Percentiles rank a stretch among this genome's conserved stretches.
These are phyloP conservation scores for Panthera leo DNA, from an alignment of 2,113 vertebrate genomes.

Conservation along the genomic window DNA sequence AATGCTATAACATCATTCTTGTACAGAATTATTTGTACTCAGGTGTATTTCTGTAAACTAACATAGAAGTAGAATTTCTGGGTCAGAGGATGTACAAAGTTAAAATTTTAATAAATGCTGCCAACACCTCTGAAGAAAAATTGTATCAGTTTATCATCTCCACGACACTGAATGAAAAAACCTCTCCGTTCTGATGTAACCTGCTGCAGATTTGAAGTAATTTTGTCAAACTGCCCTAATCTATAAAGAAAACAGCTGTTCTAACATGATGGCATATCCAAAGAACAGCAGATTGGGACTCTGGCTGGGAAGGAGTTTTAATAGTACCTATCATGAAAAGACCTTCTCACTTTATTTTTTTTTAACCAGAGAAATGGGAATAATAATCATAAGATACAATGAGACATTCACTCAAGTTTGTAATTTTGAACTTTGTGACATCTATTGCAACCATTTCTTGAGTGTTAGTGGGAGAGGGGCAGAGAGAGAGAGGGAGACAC, in stretches of 20 bases:
- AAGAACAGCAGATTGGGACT: neutral
- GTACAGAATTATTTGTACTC: neutral
- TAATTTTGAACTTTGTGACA: neutral
- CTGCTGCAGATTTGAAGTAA: neutral
- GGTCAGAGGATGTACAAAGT: neutral
- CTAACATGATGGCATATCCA: neutral
- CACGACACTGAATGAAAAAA: neutral
- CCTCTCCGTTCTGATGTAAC: neutral
- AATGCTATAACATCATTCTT: neutral
- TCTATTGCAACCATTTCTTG: neutral
- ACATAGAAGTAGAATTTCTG: neutral
- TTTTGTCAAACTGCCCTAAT: constrained; percentile 3
- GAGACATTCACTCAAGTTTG: neutral
- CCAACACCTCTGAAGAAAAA: neutral
- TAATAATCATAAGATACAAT: neutral
- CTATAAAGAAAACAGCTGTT: constrained; percentile 28
- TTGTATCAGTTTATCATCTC: neutral
- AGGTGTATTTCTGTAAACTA: neutral
- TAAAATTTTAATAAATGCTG: constrained; percentile 17
- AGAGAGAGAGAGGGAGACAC: too few relatives aligned
- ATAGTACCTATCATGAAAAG: neutral
- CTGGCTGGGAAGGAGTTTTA: neutral
- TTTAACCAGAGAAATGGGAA: neutral
- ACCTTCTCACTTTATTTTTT: neutral
- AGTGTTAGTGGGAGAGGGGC: too few relatives aligned